phyloP scores from a whole-genome alignment of 2,888 invertebrate species.

The Boloria selene region DNA sequence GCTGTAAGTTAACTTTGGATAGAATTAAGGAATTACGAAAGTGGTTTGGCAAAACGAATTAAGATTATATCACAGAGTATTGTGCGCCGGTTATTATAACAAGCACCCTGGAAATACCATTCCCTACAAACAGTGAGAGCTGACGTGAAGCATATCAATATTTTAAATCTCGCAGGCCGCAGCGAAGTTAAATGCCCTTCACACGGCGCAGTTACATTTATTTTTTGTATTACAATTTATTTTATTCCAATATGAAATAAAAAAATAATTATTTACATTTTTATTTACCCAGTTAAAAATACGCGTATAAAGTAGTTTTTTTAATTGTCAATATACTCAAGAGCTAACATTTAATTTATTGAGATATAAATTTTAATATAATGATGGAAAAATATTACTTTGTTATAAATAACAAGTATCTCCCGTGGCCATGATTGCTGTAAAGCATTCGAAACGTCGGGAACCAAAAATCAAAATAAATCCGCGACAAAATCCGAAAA shows the following conservation, averaged over 20 bases:
- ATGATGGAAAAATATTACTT: no score
- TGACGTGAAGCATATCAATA: constrained; percentile 27
- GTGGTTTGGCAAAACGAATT: constrained; percentile 27
- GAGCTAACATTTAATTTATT: no score
- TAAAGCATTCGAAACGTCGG: no score
- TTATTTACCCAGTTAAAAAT: no score
- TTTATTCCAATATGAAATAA: neutral
- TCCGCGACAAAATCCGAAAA: no score
- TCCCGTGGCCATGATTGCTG: no score
- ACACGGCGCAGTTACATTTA: neutral
- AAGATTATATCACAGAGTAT: constrained; percentile 25
- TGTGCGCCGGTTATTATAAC: constrained; percentile 11
- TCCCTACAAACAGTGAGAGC: constrained; percentile 16
- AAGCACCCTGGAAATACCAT: constrained; percentile 10
- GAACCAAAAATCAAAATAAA: no score
- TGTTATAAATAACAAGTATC: no score
- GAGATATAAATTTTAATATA: no score
- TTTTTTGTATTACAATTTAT: neutral
- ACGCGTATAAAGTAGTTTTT: no score
- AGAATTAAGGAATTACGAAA: constrained; percentile 14
- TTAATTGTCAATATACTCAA: no score
- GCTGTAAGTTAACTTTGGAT: neutral
- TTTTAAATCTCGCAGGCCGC: constrained; percentile 25
- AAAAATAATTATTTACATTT: no score
- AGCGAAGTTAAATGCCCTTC: neutral